Conservation (phyloP, 2,888 invertebrate species). For the Cantharis nigra region DNA sequence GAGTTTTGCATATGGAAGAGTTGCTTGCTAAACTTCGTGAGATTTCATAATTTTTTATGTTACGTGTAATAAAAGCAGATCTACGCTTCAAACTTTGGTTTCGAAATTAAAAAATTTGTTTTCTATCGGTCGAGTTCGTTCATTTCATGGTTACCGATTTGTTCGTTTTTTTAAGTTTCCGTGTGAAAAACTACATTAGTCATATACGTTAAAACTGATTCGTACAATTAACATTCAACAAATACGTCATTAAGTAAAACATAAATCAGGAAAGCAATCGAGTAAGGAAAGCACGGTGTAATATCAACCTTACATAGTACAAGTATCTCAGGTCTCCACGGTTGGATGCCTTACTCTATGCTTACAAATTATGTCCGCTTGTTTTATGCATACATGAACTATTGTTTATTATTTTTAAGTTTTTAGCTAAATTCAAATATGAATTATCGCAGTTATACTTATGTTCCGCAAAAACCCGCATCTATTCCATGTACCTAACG, state of each 20-base stretch:
- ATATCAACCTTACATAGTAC: constrained; percentile 50
- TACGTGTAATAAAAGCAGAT: not conserved
- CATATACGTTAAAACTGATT: not conserved
- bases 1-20: constrained; percentile 22
- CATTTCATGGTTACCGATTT: not conserved
- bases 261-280: constrained; percentile 43
- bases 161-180: not conserved
- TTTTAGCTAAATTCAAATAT: constrained; percentile 45
- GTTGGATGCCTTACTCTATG: constrained; percentile 44
- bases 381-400: constrained; percentile 45
- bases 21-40: constrained; percentile 14
- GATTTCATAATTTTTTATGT: constrained; percentile 8
- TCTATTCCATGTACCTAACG: constrained; percentile 11
- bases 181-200: not conserved
- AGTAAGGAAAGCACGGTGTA: constrained; percentile 48
- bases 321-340: constrained; percentile 45
- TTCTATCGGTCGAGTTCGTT: not conserved
- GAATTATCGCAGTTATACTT: constrained; percentile 51
- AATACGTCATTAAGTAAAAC: constrained; percentile 45
- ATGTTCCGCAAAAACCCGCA: constrained; percentile 41
- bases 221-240: constrained; percentile 46
- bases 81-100: not conserved
- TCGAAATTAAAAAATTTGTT: not conserved
- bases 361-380: constrained; percentile 43
- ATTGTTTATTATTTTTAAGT: constrained; percentile 42